Conservation (phyloP, 92 coral and sea anemone genomes). For the Paragorgia papillata region DNA sequence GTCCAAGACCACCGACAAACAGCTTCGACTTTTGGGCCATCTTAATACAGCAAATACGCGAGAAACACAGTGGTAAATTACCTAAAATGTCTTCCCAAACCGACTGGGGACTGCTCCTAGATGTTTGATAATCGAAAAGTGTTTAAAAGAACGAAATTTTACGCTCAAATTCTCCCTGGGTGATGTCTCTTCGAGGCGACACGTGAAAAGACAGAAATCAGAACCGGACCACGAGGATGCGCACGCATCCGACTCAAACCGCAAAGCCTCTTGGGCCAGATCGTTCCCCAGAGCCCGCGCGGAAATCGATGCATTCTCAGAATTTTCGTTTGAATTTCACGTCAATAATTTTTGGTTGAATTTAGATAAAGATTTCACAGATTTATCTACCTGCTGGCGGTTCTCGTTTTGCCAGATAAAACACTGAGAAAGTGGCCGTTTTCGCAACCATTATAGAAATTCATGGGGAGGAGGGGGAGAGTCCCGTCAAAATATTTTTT, state of each 20-base stretch:
- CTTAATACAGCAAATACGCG: not conserved
- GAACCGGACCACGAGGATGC: not conserved
- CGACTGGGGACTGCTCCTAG: not conserved
- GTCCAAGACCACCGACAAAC: slow-evolving; percentile 75
- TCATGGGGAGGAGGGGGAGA: no score
- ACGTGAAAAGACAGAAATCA: not conserved
- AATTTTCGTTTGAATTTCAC: no score
- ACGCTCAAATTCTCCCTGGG: not conserved
- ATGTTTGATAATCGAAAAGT: not conserved
- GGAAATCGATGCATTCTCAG: no score
- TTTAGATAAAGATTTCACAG: no score
- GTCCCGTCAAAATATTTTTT: no score
- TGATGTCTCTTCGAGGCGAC: not conserved
- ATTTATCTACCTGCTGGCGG: no score
- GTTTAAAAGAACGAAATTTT: not conserved
- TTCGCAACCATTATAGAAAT: no score
- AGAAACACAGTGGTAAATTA: not conserved
- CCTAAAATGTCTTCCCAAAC: not conserved
- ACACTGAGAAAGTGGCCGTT: no score
- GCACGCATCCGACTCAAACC: not conserved
- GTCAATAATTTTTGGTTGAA: no score
- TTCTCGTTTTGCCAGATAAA: no score
- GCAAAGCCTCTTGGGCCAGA: not conserved
- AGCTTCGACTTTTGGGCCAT: slow-evolving; percentile 61
- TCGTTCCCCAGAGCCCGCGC: no score